Base-by-base conservation (phyloP, 2,888 invertebrate species). In the Choreutis nemorana region DNA sequence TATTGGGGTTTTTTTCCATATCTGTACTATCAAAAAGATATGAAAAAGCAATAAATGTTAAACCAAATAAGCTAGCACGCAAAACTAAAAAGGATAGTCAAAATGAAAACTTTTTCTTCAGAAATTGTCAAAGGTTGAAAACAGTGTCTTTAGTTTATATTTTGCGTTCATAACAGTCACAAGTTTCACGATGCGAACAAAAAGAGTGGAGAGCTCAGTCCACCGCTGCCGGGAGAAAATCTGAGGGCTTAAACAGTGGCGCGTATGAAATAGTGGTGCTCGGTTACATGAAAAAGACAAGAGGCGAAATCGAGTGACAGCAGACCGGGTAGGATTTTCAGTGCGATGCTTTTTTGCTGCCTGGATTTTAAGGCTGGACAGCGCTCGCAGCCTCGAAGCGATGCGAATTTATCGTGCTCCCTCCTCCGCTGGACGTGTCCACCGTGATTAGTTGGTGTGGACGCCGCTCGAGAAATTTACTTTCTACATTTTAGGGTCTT, bases 251-350 rank as follows among this genome's bases (percentile, higher is more conserved):
- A 78, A 75, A 78, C 72, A 78, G 70, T 68, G 66, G 66, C 70
- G 57, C 70, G 75, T 73, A 78, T 75, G 73, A 78, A 78, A 77
- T 77, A 75, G 70, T 71, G 56, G 65, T 57, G 67, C 66, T 73
- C 68, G 71, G 73, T 75, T 73, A 78, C 77, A 77, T 75, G 77
- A 77, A 78, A 78, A 75, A 78, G 77, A 78, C 71, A 72, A 71
- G 65, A 66, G 67, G 62, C 68, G 67, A 68, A 73, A 77, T 77
- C 73, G 72, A 73, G 72, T 72, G 73, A 77, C 77, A 68, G 71
- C 57, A 64, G 61, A 60, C 70, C 68, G 67, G 55, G 55, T 61
- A 63, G 68, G 71, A 67, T 70, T 73, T 77, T 70, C 64, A 60
- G 63, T 62, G 53, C 51, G 62, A 60, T 68, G 67, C 60, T 72